phyloP scores from a whole-genome alignment of 35 echinoderm and acorn worm genomes.

The Patiria miniata region DNA sequence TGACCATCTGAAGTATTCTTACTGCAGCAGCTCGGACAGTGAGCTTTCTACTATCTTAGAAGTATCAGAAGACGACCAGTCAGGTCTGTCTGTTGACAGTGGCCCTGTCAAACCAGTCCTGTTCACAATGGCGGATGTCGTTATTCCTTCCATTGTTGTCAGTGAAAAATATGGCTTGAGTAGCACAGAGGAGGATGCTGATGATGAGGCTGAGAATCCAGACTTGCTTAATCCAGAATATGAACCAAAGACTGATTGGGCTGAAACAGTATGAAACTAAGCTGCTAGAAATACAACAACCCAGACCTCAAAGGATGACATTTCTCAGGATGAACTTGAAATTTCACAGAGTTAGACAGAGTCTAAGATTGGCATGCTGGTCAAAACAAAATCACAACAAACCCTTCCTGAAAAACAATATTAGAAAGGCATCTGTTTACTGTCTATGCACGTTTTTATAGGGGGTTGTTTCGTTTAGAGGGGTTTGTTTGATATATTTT shows the following conservation, averaged over 20 bases:
- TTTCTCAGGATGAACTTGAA: no score
- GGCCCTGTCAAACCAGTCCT: neutral
- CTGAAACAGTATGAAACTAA: neutral
- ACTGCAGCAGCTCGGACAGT: constrained; percentile 19
- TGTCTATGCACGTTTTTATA: no score
- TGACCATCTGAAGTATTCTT: neutral
- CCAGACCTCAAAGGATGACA: no score
- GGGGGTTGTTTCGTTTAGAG: no score
- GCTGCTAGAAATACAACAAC: no score
- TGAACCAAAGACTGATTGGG: neutral
- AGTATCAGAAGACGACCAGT: neutral
- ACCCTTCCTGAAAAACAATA: no score
- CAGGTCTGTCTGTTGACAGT: neutral
- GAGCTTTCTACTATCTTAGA: neutral
- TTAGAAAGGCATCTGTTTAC: no score
- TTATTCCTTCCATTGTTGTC: constrained; percentile 7
- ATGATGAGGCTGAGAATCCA: neutral
- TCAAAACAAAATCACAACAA: no score
- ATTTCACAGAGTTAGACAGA: no score
- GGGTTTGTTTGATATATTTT: no score
- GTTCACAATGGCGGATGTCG: neutral
- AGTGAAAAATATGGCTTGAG: neutral
- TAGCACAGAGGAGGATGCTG: neutral
- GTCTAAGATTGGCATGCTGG: no score
- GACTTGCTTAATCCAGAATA: neutral